Evolutionary conservation across 1,140 invertebrate genomes (phyloP).

Genomic region (Drosophila orena): DNA sequence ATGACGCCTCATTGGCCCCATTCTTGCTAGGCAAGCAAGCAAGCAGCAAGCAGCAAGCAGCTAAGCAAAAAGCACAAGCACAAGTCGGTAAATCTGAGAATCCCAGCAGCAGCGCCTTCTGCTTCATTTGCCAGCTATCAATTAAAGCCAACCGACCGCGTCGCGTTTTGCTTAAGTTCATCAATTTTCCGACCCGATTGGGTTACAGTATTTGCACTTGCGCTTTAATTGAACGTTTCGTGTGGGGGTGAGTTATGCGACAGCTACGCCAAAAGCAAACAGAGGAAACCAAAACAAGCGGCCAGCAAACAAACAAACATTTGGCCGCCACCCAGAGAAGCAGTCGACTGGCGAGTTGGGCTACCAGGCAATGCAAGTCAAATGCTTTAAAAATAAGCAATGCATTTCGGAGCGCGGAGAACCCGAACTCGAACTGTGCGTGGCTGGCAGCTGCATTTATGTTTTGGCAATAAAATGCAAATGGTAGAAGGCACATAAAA

Average conservation of each 20-base stretch:
- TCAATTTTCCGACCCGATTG: constrained; percentile 63
- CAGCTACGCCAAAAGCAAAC: constrained; percentile 67
- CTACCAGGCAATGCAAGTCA: constrained; percentile 32
- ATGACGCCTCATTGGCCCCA: constrained; percentile 55
- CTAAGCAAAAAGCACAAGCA: constrained; percentile 14
- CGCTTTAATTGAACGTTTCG: constrained; percentile 61
- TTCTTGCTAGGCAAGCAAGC: constrained; percentile 27
- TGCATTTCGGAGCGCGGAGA: constrained; percentile 8
- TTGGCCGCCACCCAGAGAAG: constrained; percentile 39
- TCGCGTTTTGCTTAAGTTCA: constrained; percentile 49
- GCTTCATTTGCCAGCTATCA: constrained; percentile 56
- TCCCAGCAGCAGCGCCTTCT: constrained; percentile 41
- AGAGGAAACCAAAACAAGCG: constrained; percentile 36
- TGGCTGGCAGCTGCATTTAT: constrained; percentile 66
- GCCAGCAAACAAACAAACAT: constrained; percentile 57
- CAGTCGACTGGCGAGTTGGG: constrained; percentile 34
- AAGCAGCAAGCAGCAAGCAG: constrained; percentile 4
- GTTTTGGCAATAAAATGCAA: constrained; percentile 82
- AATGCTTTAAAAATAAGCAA: constrained; percentile 49
- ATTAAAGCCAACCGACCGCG: constrained; percentile 61
- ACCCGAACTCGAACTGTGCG: background rate
- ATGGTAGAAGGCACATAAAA: constrained; percentile 75
- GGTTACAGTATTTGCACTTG: constrained; percentile 64
- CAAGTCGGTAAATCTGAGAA: constrained; percentile 20
- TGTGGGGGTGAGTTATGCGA: constrained; percentile 63